Conservation (phyloP, 2,113 vertebrate genomes). For the Chionomys nivalis region DNA sequence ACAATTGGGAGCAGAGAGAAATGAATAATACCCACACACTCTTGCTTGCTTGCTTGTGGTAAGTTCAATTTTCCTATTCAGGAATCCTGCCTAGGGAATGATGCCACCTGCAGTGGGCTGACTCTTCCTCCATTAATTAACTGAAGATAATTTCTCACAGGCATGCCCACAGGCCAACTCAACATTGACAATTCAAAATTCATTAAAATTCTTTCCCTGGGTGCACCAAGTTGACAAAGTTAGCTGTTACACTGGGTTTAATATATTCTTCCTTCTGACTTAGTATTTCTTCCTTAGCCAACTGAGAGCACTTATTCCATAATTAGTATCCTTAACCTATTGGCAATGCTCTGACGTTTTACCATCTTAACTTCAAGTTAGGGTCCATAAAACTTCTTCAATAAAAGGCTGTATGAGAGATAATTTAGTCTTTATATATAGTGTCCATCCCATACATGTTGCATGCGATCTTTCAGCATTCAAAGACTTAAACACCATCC, state of each 20-base stretch:
- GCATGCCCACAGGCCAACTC: not conserved
- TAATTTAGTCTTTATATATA: not conserved
- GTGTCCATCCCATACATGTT: not conserved
- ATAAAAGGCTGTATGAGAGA: not conserved
- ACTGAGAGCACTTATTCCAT: not conserved
- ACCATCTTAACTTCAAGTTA: conserved; percentile 30
- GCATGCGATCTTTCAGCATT: not conserved
- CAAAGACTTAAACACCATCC: conserved; percentile 1
- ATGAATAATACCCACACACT: not conserved
- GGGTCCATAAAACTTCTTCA: not conserved
- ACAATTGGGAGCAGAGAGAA: not conserved
- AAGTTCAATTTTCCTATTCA: not conserved
- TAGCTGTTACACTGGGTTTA: not conserved
- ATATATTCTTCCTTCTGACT: not conserved
- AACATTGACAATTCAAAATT: not conserved
- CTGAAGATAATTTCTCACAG: not conserved
- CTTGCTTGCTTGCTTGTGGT: not conserved
- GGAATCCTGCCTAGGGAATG: not conserved
- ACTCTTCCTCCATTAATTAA: not conserved
- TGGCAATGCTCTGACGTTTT: not conserved
- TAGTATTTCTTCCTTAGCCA: not conserved
- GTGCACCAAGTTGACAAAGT: not conserved
- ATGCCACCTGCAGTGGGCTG: not conserved
- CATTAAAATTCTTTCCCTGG: not conserved
- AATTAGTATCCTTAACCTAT: not conserved